Evolutionary conservation across 2,113 vertebrate genomes (phyloP).

Genomic region (Semicossyphus pulcher): DNA sequence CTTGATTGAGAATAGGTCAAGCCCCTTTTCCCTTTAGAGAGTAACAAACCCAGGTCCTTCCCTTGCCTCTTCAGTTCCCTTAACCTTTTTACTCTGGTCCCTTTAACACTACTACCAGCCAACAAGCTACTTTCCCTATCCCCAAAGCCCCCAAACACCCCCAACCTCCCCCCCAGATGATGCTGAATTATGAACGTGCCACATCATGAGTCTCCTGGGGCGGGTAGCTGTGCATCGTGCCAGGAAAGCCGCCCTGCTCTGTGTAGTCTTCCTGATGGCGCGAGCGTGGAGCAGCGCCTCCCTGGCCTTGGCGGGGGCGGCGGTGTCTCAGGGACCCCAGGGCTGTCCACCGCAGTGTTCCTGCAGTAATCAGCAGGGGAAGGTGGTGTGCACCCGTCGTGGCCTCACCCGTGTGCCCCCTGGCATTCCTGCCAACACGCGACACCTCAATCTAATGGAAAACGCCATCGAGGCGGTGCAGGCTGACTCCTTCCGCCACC

Average conservation of each 20-base stretch:
- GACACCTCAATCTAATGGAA: constrained; percentile 99
- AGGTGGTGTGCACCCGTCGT: constrained; percentile 97
- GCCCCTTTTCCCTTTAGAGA: constrained; percentile 72
- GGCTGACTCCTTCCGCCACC: constrained; percentile 97
- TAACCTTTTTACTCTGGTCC: constrained; percentile 47
- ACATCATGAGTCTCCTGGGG: constrained; percentile 99
- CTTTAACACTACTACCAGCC: constrained; percentile 52
- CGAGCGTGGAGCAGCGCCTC: constrained; percentile 88
- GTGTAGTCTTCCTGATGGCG: constrained; percentile 92
- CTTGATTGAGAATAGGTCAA: constrained; percentile 86
- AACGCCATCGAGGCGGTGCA: constrained; percentile 97
- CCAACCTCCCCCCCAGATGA: constrained; percentile 87
- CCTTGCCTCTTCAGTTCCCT: constrained; percentile 48
- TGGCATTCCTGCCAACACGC: constrained; percentile 95
- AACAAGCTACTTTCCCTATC: constrained; percentile 42
- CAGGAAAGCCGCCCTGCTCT: constrained; percentile 94
- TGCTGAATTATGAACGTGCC: constrained; percentile 99
- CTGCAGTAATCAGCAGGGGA: constrained; percentile 98
- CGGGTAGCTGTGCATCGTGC: constrained; percentile 96
- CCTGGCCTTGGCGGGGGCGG: constrained; percentile 85
- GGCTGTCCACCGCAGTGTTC: constrained; percentile 96
- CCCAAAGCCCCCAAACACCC: constrained; percentile 57
- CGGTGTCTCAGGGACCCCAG: constrained; percentile 89
- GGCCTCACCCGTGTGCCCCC: constrained; percentile 92
- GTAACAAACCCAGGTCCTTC: constrained; percentile 34